Evolutionary conservation across 2,888 invertebrate genomes (phyloP).

Genomic region (Periphyllus acericola): DNA sequence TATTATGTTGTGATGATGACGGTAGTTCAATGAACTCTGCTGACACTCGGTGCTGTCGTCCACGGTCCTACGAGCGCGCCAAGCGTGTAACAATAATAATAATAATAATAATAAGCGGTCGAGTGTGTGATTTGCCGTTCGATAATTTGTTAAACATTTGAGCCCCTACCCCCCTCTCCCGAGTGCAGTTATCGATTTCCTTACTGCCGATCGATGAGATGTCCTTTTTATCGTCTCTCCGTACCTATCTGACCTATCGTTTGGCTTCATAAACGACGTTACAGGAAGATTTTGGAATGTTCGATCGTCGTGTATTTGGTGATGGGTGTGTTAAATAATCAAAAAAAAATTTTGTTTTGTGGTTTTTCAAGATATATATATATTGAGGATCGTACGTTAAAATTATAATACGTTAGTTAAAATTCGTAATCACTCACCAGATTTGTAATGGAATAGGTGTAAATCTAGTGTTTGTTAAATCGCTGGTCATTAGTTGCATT

Average conservation of each 20-base stretch:
- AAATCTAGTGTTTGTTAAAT: background rate
- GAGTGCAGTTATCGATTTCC: background rate
- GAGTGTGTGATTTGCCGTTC: background rate
- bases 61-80: background rate
- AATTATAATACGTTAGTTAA: too few species aligned
- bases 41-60: background rate
- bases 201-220: background rate
- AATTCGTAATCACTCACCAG: background rate
- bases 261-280: background rate
- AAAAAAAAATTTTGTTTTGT: too few species aligned
- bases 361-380: too few species aligned
- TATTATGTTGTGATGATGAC: constrained; percentile 10
- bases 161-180: too few species aligned
- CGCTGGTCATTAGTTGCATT: constrained; percentile 11
- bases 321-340: too few species aligned
- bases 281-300: background rate
- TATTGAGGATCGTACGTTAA: too few species aligned
- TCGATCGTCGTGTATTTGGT: background rate
- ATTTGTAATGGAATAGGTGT: background rate
- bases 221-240: background rate
- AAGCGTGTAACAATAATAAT: too few species aligned
- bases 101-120: background rate
- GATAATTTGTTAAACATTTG: background rate
- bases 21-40: constrained; percentile 49
- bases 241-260: background rate